Evolutionary conservation across 2,888 invertebrate genomes (phyloP).

Genomic region (Agrotis ipsilon): DNA sequence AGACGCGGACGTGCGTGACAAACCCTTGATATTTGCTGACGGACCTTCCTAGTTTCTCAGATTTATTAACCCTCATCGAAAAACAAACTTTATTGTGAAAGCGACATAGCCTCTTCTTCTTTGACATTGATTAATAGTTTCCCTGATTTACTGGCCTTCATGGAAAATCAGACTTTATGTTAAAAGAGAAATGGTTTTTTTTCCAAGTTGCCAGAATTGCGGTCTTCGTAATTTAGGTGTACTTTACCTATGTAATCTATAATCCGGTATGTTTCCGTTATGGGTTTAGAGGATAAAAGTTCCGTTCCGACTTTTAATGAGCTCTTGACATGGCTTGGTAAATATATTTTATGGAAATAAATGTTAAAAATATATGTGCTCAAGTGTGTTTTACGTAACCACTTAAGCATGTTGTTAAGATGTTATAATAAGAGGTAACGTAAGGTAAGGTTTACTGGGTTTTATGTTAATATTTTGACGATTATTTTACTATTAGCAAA

Average conservation of each 20-base stretch:
- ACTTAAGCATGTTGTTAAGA: conserved; percentile 24
- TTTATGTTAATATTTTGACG: conserved; percentile 7
- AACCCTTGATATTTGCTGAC: conserved; percentile 46
- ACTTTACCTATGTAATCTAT: conserved; percentile 53
- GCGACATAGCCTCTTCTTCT: conserved; percentile 3
- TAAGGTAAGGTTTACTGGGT: neutral
- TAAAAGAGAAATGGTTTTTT: neutral
- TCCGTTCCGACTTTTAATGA: conserved; percentile 63
- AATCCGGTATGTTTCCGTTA: conserved; percentile 40
- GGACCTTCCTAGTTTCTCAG: conserved; percentile 37
- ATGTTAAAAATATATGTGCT: conserved; percentile 36
- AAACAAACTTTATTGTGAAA: conserved; percentile 17
- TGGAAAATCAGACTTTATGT: conserved; percentile 31
- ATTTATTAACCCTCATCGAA: conserved; percentile 20
- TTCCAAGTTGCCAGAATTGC: neutral
- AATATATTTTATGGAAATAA: conserved; percentile 43
- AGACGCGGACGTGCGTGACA: conserved; percentile 32
- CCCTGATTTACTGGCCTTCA: conserved; percentile 20
- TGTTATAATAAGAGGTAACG: conserved; percentile 26
- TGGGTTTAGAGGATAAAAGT: conserved; percentile 52
- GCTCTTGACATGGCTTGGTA: conserved; percentile 46
- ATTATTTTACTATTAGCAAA: neutral
- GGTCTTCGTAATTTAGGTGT: conserved; percentile 40
- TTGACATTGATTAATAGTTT: conserved; percentile 25
- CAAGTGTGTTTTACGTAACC: conserved; percentile 30